These are phyloP conservation scores for Pygoscelis adeliae DNA, from an alignment of 2,113 vertebrate genomes.

Conservation along the genomic window DNA sequence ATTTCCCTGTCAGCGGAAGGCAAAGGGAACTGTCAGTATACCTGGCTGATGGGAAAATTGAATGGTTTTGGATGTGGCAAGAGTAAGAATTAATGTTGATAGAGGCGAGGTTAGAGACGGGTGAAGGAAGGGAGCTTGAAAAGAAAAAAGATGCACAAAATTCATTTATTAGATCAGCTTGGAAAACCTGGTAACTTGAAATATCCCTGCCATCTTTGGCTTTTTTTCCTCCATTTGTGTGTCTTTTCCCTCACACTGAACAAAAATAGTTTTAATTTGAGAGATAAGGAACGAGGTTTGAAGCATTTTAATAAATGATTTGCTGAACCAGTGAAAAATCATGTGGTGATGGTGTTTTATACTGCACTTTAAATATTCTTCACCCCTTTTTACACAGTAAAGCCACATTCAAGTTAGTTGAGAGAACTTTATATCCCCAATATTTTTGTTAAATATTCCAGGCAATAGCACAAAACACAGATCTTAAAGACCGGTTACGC, in stretches of 20 bases:
- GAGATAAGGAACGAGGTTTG: background rate
- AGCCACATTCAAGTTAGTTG: background rate
- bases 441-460: slow-evolving; percentile 85
- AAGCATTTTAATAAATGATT: background rate
- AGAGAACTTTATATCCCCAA: slow-evolving; percentile 63
- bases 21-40: background rate
- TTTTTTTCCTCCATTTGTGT: background rate
- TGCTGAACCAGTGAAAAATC: background rate
- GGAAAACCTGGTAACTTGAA: background rate
- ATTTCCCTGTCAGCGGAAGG: background rate
- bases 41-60: background rate
- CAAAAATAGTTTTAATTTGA: background rate
- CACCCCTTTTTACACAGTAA: background rate
- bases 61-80: background rate
- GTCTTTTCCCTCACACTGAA: background rate
- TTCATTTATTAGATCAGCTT: background rate
- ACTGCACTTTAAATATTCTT: background rate
- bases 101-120: background rate
- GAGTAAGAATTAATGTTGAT: background rate
- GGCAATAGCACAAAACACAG: slow-evolving; percentile 96
- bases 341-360: background rate
- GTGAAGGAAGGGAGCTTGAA: background rate
- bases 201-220: background rate
- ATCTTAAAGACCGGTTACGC: slow-evolving; percentile 93
- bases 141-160: background rate